A percentile compares a stretch with the other conserved stretches of the same genome.
Conservation (phyloP, 2,888 invertebrate species). For the Melanchra persicariae region DNA sequence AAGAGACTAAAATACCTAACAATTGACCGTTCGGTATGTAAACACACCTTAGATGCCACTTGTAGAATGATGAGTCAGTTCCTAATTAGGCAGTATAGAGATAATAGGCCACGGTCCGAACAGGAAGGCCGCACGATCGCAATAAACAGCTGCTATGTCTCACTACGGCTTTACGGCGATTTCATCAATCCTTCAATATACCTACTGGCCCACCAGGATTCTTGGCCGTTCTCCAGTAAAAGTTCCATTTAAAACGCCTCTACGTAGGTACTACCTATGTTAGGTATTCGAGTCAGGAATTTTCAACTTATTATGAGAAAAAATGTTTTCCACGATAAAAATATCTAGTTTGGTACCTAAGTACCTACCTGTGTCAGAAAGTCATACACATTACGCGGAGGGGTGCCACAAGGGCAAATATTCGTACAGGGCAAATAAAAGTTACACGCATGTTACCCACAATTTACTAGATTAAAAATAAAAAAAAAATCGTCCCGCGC, state of each 20-base stretch:
- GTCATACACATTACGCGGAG: neutral
- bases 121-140: slow-evolving; percentile 21
- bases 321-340: slow-evolving; percentile 1
- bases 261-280: neutral
- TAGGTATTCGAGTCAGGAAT: slow-evolving; percentile 15
- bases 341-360: neutral
- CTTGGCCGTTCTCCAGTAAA: slow-evolving; percentile 53
- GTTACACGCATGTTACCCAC: neutral
- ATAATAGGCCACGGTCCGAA: slow-evolving; percentile 27
- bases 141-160: slow-evolving; percentile 30
- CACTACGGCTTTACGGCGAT: slow-evolving; percentile 25
- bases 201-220: slow-evolving; percentile 28
- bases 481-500: neutral
- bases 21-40: slow-evolving; percentile 8
- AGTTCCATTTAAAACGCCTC: slow-evolving; percentile 28
- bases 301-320: slow-evolving; percentile 29
- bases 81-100: slow-evolving; percentile 39
- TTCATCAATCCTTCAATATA: slow-evolving; percentile 36
- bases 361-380: neutral
- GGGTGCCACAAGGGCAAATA: neutral
- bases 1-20: neutral
- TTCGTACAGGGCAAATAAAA: slow-evolving; percentile 8
- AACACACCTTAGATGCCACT: slow-evolving; percentile 3
- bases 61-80: slow-evolving; percentile 40
- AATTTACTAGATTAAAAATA: neutral